Base-by-base conservation (phyloP, 2,113 vertebrate genomes). In the Brachyhypopomus occidentalis region DNA sequence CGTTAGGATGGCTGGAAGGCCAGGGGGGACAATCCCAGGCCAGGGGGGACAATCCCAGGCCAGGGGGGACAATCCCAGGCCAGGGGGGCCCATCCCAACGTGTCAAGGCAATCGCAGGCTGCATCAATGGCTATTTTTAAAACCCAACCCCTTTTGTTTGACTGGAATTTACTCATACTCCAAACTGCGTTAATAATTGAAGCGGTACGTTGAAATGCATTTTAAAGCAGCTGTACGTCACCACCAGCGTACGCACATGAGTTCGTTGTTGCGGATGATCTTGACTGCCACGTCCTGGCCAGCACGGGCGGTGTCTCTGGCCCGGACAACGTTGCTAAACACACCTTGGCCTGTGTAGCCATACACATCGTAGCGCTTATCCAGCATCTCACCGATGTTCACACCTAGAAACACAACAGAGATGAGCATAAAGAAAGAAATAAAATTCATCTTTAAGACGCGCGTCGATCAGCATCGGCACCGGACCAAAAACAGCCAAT, bases 201-300 rank as follows among this genome's bases (percentile, higher is more conserved):
- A 19, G 6, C 38, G 45, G 20, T 48, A 9, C 5, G 45, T n/a
- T 5, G 23, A 30, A 69, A 20, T 69, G 19, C 45, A 52, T 52
- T 52, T 11, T 14, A 52, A 52, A 52, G 11, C 9, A 52, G 45
- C 8, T 14, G 45, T 52, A 48, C 41, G 9, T 41, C 5, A 7
- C 41, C 9, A 41, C 41, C 41, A 41, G 5, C 9, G 48, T 55
- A 93, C 96, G 96, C 89, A 98, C 98, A 99, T 99, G 87, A 99
- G 96, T 80, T 99, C 98, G 71, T 99, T 99, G 92, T 99, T 99
- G 79, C 98, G 92, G 90, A 99, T 99, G 92, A 99, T 99, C 93
- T 99, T 99, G 76, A 99, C 96, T 0, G 98, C 98, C 84, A 99
- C 98, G 89, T 99, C 98, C 87, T 98, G 98, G 92, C 96, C 98